A percentile compares a stretch with the other conserved stretches of the same genome.
Conservation (phyloP, 2,888 invertebrate genomes). For the Cryptosula pallasiana region DNA sequence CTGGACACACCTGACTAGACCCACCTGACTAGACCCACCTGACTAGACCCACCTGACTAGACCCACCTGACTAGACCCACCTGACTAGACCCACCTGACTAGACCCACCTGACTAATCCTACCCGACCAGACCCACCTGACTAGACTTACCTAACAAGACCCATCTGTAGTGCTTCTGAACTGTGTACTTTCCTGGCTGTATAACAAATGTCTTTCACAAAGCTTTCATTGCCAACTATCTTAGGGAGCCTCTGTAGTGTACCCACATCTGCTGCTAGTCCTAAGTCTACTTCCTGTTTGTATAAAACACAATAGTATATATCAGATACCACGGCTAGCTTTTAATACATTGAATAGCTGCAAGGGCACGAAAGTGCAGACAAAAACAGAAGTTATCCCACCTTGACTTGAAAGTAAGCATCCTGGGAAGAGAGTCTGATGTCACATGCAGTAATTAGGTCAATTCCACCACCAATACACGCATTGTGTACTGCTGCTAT, state of each 20-base stretch:
- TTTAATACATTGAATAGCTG: too few species aligned
- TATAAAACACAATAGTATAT: neutral
- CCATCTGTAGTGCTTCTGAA: conserved; percentile 72
- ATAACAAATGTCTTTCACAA: conserved; percentile 78
- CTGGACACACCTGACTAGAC: too few species aligned
- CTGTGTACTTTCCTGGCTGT: conserved; percentile 77
- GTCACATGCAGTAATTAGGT: conserved; percentile 82
- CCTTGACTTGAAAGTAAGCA: conserved; percentile 84
- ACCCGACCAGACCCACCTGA: too few species aligned
- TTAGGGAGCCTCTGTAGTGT: conserved; percentile 87
- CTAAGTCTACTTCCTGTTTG: conserved; percentile 58
- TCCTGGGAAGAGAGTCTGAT: conserved; percentile 84
- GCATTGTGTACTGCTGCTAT: conserved; percentile 79
- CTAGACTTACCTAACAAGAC: conserved; percentile 71
- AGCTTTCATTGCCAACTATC: conserved; percentile 78
- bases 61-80: too few species aligned
- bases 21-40: too few species aligned
- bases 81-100: too few species aligned
- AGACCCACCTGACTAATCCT: too few species aligned
- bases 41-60: too few species aligned
- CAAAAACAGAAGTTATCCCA: too few species aligned
- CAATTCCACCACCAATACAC: conserved; percentile 87
- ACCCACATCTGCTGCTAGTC: conserved; percentile 93
- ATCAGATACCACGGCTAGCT: too few species aligned
- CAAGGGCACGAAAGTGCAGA: too few species aligned